These are phyloP conservation scores for Drosophila ezoana DNA, from an alignment of 2,888 invertebrate genomes.

Conservation along the genomic window DNA sequence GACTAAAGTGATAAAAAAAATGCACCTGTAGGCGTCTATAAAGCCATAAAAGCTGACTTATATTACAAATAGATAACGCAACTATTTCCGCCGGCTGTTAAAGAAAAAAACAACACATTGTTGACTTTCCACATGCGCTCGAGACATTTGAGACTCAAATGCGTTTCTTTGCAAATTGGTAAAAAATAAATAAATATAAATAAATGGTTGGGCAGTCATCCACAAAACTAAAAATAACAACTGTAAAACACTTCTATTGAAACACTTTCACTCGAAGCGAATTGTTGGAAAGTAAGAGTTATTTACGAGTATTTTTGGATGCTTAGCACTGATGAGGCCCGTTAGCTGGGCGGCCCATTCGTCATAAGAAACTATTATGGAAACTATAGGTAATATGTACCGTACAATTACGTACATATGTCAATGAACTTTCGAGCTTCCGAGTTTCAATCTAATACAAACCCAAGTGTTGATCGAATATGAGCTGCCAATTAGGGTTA, in stretches of 20 bases:
- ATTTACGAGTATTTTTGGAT: conserved; percentile 55
- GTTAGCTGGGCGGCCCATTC: conserved; percentile 47
- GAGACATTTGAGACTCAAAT: conserved; percentile 5
- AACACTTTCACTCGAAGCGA: conserved; percentile 60
- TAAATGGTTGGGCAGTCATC: conserved; percentile 42
- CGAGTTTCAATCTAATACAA: not conserved
- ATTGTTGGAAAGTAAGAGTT: conserved; percentile 67
- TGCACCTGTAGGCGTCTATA: conserved; percentile 19
- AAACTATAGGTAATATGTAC: not conserved
- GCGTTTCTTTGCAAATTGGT: conserved; percentile 49
- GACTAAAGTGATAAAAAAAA: not conserved
- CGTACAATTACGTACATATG: not conserved
- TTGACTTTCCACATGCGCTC: conserved; percentile 45
- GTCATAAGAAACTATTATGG: conserved; percentile 23
- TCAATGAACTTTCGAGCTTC: conserved; percentile 3
- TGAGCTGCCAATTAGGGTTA: conserved; percentile 15
- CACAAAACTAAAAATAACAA: conserved; percentile 43
- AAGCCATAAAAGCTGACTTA: conserved; percentile 19
- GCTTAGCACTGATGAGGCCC: conserved; percentile 47
- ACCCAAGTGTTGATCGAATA: conserved; percentile 1
- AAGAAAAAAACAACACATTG: conserved; percentile 29
- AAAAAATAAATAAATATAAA: conserved; percentile 22
- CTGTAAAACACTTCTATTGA: conserved; percentile 56
- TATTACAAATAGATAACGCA: conserved; percentile 25
- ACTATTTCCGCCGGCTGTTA: conserved; percentile 31